These are phyloP conservation scores for Trissolcus brochymenae DNA, from an alignment of 2,888 invertebrate genomes.

Conservation along the genomic window DNA sequence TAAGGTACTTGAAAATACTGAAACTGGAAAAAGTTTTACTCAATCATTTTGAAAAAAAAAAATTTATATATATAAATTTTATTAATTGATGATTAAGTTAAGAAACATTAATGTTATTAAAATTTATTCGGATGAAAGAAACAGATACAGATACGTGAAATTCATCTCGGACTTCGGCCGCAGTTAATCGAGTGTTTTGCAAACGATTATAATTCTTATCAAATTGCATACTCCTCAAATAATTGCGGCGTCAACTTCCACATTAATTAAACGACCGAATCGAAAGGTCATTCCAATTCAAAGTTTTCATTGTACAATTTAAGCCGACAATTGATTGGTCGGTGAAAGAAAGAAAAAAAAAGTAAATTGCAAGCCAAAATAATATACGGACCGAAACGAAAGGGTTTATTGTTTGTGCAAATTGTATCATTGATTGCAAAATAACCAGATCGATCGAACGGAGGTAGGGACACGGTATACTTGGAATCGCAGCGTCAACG, in stretches of 20 bases:
- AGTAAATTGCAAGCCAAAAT: too few species aligned
- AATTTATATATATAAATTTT: too few species aligned
- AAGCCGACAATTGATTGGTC: constrained; percentile 21
- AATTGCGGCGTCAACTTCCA: constrained; percentile 28
- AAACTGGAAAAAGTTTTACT: too few species aligned
- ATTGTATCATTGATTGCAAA: too few species aligned
- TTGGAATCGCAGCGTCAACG: constrained; percentile 7
- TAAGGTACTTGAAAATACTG: too few species aligned
- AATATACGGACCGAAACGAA: too few species aligned
- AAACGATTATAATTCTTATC: constrained; percentile 35
- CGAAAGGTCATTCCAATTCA: constrained; percentile 31
- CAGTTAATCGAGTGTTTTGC: constrained; percentile 31
- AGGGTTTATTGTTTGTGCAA: too few species aligned
- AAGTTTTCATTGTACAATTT: constrained; percentile 27
- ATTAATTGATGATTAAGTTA: neutral
- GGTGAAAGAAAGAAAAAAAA: too few species aligned
- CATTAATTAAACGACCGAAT: constrained; percentile 29
- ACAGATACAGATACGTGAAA: constrained; percentile 6
- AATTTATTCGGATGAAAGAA: constrained; percentile 1
- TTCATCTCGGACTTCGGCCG: constrained; percentile 26
- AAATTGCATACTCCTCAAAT: constrained; percentile 30
- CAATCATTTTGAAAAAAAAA: too few species aligned
- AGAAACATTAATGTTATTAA: neutral
- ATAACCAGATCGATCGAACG: too few species aligned
- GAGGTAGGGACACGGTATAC: neutral